Evolutionary conservation across 2,888 invertebrate species (phyloP), one percentile per base, ranked within the genome.

Genomic region (Tachina lurida): DNA sequence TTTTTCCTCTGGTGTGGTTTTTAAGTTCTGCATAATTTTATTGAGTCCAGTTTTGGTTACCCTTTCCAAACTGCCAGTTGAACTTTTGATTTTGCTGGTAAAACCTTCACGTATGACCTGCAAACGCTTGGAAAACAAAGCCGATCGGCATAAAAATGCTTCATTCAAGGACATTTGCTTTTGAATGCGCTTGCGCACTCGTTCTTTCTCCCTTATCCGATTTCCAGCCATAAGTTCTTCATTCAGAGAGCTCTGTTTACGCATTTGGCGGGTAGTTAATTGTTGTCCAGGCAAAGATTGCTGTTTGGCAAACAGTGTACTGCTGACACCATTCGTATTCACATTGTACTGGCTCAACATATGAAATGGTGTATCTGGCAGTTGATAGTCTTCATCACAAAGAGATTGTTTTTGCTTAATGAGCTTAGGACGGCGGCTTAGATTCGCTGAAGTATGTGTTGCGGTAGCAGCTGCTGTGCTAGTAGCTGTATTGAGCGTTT

Each of bases 171-270:
- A 97, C 39, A 97, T 96, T 93, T 97, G 97, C 91, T 97, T 97
- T 91, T 96, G 97, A 88, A 97, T 97, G 90, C 97, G 96, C 90
- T 95, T 96, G 81, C 96, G 94, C 22, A 97, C 95, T 67, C 94
- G 94, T 91, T 97, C 97, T 89, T 97, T 97, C 91, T 97, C 97
- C 84, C 96, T 93, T 89, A 97, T 93, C 77, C 97, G 93, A 89
- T 97, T 97, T n/a, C 95, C 95, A 3, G 97, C 97, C 96, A 97
- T 97, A 15, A 97, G 93, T 91, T 97, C 97, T 91, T 97, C 97
- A 90, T 97, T 97, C 84, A 98, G 94, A 1, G 97, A 97, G 87
- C 96, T 96, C 91, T 98, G 97, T 90, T 98, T 93, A n/a, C 93
- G 90, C 75, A 87, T 84, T 74, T 87, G 87, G 74, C 87, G 86